Evolutionary conservation across 1,140 invertebrate species (phyloP).

Genomic region (Tenebrio molitor): DNA sequence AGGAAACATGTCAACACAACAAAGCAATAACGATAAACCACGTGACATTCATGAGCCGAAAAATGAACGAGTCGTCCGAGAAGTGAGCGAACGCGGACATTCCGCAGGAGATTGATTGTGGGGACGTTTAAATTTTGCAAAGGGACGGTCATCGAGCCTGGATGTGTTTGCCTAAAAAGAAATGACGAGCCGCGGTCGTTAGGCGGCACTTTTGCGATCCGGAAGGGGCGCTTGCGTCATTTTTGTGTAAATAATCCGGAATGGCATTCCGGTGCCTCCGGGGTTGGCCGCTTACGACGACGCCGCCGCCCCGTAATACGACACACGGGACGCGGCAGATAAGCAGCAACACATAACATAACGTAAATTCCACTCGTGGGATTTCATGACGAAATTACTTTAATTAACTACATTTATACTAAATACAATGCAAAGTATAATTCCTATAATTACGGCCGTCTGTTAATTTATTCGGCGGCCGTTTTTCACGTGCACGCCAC

Average conservation of each 20-base stretch:
- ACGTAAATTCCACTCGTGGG: conserved; percentile 28
- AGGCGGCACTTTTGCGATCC: not conserved
- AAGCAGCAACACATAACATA: conserved; percentile 12
- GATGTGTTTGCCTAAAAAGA: too few species aligned
- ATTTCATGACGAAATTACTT: conserved; percentile 24
- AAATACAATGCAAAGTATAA: not conserved
- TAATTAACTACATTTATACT: conserved; percentile 14
- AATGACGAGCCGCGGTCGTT: not conserved
- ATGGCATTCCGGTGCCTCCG: conserved; percentile 25
- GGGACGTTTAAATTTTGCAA: not conserved
- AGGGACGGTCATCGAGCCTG: not conserved
- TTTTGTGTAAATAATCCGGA: conserved; percentile 13
- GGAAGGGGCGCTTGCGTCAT: not conserved
- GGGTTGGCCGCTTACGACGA: not conserved
- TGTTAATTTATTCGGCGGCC: conserved; percentile 5
- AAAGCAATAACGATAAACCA: conserved; percentile 4
- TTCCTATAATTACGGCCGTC: conserved; percentile 1
- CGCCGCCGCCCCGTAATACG: conserved; percentile 3
- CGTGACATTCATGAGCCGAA: not conserved
- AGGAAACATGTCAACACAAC: conserved; percentile 1
- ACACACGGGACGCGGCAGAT: conserved; percentile 19
- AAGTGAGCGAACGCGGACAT: not conserved
- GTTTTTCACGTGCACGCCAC: conserved; percentile 3
- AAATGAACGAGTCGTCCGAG: not conserved
- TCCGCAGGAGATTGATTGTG: not conserved